A percentile compares a stretch with the other conserved stretches of the same genome.
Conservation (phyloP, 2,113 vertebrate species). For the Gobio gobio region DNA sequence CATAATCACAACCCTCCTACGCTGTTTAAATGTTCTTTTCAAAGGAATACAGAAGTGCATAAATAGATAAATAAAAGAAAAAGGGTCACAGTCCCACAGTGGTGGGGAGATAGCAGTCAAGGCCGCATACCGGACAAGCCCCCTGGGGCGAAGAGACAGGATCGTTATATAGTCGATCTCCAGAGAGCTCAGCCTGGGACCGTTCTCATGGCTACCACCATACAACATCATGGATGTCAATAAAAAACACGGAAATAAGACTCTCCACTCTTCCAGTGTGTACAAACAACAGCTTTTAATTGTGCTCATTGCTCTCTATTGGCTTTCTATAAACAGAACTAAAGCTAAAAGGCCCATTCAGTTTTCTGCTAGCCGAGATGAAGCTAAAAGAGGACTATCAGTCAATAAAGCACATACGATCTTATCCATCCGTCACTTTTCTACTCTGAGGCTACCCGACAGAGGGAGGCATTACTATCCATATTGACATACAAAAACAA, state of each 20-base stretch:
- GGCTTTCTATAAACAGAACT: constrained; percentile 14
- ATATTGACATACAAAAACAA: constrained; percentile 56
- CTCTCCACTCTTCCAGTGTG: neutral
- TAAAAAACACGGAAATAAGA: constrained; percentile 29
- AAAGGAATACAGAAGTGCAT: constrained; percentile 44
- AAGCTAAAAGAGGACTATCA: constrained; percentile 16
- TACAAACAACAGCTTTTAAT: constrained; percentile 13
- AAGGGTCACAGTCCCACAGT: constrained; percentile 50
- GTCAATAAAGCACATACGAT: constrained; percentile 17
- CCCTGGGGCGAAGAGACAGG: constrained; percentile 53
- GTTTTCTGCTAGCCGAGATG: constrained; percentile 11
- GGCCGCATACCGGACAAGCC: constrained; percentile 61
- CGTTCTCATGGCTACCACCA: constrained; percentile 58
- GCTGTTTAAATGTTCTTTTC: constrained; percentile 30
- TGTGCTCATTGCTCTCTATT: neutral
- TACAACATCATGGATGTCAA: constrained; percentile 33
- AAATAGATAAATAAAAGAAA: constrained; percentile 53
- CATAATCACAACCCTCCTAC: constrained; percentile 7
- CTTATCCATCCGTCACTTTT: constrained; percentile 25
- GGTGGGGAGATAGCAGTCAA: constrained; percentile 49
- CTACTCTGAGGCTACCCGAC: constrained; percentile 30
- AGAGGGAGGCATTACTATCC: constrained; percentile 60
- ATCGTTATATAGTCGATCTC: constrained; percentile 52
- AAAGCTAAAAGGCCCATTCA: neutral
- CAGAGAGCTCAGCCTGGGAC: constrained; percentile 53